Evolutionary conservation across 1,140 invertebrate species (phyloP), one percentile per base, ranked within the genome.

Genomic region (Paraescarpia echinospica): DNA sequence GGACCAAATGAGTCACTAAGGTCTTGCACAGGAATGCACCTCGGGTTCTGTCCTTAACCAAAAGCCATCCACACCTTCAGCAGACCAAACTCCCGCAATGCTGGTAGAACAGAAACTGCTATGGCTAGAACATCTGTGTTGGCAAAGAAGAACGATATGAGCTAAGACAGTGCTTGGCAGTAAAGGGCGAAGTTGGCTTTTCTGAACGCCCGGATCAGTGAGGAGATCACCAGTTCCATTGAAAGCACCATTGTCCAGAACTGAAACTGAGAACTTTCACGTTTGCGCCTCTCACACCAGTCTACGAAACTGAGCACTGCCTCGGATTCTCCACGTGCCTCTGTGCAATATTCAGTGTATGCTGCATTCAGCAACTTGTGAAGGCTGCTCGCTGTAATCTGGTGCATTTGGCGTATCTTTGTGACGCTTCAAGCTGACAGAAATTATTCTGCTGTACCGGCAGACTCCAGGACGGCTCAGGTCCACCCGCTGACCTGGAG

Each of bases 401-500:
- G 90, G 33, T 91, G 90, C 14, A 34, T 34, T 22, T 91, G 90
- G 90, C 90, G 90, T 22, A 34, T 91, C 33, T 34, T 91, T 22
- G 90, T 27, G 22, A 91, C 90, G 34, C n/a, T n/a, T n/a, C n/a
- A n/a, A n/a, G n/a, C n/a, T n/a, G n/a, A n/a, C n/a, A n/a, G n/a
- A n/a, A n/a, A 91, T 34, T 18, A 91, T 14, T 91, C 31, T 35
- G 91, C 33, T n/a, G 12, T 91, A 33, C 91, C 33, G 9, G 1
- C 33, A 12, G 91, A 18, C 34, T 91, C 33, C 33, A 91, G 22
- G 1, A 91, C 22, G 14, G 91, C 91, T 33, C 33, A 12, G 9
- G 94, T 93, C 93, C 94, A 94, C 89, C 94, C 93, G 93, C 91
- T 93, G 27, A 77, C 94, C 2, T 94, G 89, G n/a, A 94, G 91